Percentiles rank a stretch among this genome's conserved stretches.
Conservation (phyloP, 2,113 vertebrate genomes). For the Nibea albiflora region DNA sequence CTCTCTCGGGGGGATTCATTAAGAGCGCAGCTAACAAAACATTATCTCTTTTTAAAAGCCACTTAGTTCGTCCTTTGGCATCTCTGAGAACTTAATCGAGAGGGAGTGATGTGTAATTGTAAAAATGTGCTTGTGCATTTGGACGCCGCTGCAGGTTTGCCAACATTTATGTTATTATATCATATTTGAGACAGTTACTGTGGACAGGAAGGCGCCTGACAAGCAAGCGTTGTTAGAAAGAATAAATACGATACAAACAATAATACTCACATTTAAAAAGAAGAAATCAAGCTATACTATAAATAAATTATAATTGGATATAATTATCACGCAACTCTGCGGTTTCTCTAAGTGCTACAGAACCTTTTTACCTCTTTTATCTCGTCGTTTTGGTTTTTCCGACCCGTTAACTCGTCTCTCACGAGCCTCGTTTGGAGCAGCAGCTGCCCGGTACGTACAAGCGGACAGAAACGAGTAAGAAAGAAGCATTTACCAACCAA, state of each 20-base stretch:
- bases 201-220: no score
- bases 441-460: background rate
- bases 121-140: background rate
- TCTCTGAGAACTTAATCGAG: background rate
- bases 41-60: conserved; percentile 14
- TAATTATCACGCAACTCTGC: no score
- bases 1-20: conserved; percentile 19
- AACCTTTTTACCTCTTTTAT: background rate
- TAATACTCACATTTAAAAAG: no score
- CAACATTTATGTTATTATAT: background rate
- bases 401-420: background rate
- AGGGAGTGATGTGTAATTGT: background rate
- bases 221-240: no score
- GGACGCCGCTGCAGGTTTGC: background rate
- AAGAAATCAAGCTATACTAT: no score
- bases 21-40: background rate
- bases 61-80: conserved; percentile 18
- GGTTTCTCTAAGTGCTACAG: no score
- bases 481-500: no score
- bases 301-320: no score
- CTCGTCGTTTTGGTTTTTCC: background rate
- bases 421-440: no score
- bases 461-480: no score
- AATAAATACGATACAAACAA: no score
- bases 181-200: background rate